Base-by-base conservation (phyloP, 2,797 vertebrate genomes). In the Heteromormyrus szaboi region DNA sequence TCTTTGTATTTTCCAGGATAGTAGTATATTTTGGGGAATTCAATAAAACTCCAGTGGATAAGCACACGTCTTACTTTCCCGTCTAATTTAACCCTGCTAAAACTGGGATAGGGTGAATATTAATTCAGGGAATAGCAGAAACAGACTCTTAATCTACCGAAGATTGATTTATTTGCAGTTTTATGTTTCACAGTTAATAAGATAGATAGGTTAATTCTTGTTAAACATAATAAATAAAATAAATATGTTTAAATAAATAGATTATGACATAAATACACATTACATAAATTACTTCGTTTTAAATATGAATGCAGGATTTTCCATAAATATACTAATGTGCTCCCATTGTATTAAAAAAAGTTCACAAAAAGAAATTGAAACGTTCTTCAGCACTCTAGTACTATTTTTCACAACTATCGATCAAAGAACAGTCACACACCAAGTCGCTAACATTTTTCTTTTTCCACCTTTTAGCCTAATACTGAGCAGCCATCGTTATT, bases 1-100 rank as follows among this genome's bases (percentile, higher is more conserved):
- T 96, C 95, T 95, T 92, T 89, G 90, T 95, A 59, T 19, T 87
- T 8, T 89, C 68, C 83, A 85, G 89, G 88, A 87, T 29, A 25
- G 87, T 37, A 53, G 25, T 90, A 48, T 90, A 37, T 90, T 90
- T 93, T 91, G 91, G 91, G 91, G 92, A 94, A 93, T 93, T 93
- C 59, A 90, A 89, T 91, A 84, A 84, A 84, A 84, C 46, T 51
- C 53, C 79, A 90, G 25, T 12, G 88, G 54, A 84, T 25, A 22
- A 22, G 44, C 44, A 12, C n/a, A 29, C 22, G 19, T 25, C 2
- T 83, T 46, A 46, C 8, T 84, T 84, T 76, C 72, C 72, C 41
- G 46, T 84, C n/a, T 48, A 44, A 25, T 50, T 22, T 84, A 84
- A 50, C 44, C 3, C 3, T 46, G 46, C 19, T 50, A 44, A 22